These are phyloP conservation scores for Apodemia hepburni DNA, from an alignment of 2,888 invertebrate species.

Conservation along the genomic window DNA sequence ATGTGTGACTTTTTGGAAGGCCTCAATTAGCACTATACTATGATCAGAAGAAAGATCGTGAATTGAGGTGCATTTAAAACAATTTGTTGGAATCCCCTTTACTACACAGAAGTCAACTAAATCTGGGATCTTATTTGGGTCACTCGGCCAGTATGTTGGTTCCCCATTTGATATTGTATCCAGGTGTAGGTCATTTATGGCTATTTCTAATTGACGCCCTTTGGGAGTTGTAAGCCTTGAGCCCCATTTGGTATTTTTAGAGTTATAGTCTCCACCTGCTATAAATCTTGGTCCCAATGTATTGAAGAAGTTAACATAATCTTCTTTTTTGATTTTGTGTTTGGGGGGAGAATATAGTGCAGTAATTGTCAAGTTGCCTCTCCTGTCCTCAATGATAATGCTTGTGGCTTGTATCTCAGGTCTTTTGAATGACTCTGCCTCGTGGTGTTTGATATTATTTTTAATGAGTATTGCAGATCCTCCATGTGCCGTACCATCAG, in stretches of 20 bases:
- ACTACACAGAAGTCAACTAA: constrained; percentile 29
- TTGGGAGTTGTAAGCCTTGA: too few species aligned
- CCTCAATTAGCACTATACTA: constrained; percentile 26
- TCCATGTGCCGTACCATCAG: constrained; percentile 20
- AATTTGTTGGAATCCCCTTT: constrained; percentile 14
- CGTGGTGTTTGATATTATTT: constrained; percentile 16
- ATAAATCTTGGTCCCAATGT: constrained; percentile 20
- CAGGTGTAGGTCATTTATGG: constrained; percentile 17
- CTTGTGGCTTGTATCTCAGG: constrained; percentile 19
- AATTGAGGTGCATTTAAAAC: constrained; percentile 20
- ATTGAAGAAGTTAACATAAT: constrained; percentile 4
- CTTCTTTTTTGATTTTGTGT: not conserved
- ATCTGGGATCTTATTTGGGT: constrained; percentile 27
- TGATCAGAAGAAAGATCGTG: constrained; percentile 32
- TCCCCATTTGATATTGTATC: constrained; percentile 22
- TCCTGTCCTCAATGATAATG: constrained; percentile 13
- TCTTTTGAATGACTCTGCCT: not conserved
- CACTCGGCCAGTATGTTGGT: constrained; percentile 33
- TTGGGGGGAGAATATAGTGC: constrained; percentile 17
- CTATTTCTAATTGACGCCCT: not conserved
- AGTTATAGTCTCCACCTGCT: constrained; percentile 19
- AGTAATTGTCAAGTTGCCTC: constrained; percentile 17
- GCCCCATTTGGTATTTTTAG: constrained; percentile 16
- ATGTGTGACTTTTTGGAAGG: constrained; percentile 15
- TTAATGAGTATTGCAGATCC: constrained; percentile 19